These are phyloP conservation scores for Lutjanus campechanus DNA, from an alignment of 2,797 vertebrate genomes.

Conservation along the genomic window DNA sequence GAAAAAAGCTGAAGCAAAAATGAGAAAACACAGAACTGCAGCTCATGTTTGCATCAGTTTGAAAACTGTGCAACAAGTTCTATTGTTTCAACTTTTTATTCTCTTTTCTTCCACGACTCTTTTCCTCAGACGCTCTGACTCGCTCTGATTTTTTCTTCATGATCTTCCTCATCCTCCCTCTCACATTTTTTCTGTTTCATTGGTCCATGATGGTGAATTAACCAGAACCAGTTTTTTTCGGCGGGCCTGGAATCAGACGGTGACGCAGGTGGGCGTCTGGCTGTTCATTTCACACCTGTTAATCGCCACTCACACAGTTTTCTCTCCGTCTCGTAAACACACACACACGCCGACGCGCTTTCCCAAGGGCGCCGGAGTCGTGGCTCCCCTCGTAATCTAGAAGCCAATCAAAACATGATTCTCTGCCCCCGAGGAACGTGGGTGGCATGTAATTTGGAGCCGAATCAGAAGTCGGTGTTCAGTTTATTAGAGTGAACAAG, in stretches of 20 bases:
- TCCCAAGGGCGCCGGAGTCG: constrained; percentile 55
- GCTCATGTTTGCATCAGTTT: background rate
- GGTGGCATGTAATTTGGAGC: constrained; percentile 44
- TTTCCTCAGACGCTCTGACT: background rate
- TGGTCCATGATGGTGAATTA: constrained; percentile 26
- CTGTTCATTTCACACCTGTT: constrained; percentile 80
- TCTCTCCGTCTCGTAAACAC: constrained; percentile 21
- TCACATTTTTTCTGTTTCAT: constrained; percentile 21
- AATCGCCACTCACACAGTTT: constrained; percentile 39
- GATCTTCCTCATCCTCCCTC: constrained; percentile 1
- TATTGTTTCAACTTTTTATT: too few relatives aligned
- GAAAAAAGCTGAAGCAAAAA: background rate
- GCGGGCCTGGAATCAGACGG: constrained; percentile 48
- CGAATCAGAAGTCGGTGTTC: constrained; percentile 12
- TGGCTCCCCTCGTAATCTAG: constrained; percentile 45
- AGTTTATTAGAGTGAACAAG: background rate
- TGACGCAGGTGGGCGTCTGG: constrained; percentile 68
- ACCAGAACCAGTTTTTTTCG: background rate
- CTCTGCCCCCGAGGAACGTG: constrained; percentile 45
- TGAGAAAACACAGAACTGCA: background rate
- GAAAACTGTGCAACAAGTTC: too few relatives aligned
- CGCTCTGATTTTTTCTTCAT: constrained; percentile 6
- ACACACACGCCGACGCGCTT: constrained; percentile 22
- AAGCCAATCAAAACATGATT: constrained; percentile 62
- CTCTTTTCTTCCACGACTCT: background rate